Conservation (phyloP, 1,140 invertebrate genomes). For the Eciton burchellii region DNA sequence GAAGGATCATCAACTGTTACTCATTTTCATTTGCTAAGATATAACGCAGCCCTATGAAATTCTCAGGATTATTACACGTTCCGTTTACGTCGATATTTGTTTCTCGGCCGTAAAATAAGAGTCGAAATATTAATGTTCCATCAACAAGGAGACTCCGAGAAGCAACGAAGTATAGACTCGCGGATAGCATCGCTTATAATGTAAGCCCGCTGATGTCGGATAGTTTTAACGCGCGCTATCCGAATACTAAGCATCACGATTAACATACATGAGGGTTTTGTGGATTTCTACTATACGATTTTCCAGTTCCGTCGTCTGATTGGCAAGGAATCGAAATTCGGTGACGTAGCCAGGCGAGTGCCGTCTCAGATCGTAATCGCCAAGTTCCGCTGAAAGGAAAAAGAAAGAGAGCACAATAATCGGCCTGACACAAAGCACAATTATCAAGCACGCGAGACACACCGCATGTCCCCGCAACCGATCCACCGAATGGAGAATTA, state of each 20-base stretch:
- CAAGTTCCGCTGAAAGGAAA: constrained; percentile 98
- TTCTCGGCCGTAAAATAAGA: neutral
- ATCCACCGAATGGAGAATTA: too few species aligned
- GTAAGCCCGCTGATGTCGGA: neutral
- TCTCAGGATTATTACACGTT: neutral
- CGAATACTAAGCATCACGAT: constrained; percentile 20
- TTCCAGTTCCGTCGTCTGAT: constrained; percentile 97
- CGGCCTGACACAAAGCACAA: neutral
- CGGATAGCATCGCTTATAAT: neutral
- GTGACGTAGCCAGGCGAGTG: constrained; percentile 97
- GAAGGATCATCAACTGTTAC: neutral
- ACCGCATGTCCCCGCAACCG: too few species aligned
- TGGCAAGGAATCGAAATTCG: constrained; percentile 97
- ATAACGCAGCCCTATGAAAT: neutral
- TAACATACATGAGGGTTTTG: constrained; percentile 92
- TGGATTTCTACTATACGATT: constrained; percentile 95
- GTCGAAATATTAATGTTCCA: neutral
- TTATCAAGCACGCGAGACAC: too few species aligned
- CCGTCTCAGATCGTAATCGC: constrained; percentile 96
- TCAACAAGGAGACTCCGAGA: too few species aligned
- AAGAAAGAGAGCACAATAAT: constrained; percentile 67
- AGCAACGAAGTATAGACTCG: neutral
- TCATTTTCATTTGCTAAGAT: too few species aligned
- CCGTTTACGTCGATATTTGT: neutral
- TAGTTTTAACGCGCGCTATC: constrained; percentile 1